Evolutionary conservation across 2,113 vertebrate genomes (phyloP).

Genomic region (Poeciliopsis occidentalis): DNA sequence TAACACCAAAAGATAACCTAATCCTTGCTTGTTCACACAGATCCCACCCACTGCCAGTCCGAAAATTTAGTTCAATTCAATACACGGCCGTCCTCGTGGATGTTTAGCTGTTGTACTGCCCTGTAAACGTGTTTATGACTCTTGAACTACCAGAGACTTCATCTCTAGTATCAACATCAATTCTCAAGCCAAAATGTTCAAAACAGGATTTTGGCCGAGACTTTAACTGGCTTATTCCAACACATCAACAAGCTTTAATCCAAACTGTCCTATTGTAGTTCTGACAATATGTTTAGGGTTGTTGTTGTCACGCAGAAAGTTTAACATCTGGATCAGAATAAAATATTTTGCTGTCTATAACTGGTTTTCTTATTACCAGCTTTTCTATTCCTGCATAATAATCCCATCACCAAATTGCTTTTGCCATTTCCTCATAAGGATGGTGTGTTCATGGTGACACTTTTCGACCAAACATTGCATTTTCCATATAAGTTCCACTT

Average conservation of each 20-base stretch:
- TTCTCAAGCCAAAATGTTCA: background rate
- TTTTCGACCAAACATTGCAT: background rate
- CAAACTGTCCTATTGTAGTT: background rate
- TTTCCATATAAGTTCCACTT: background rate
- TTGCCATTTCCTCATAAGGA: background rate
- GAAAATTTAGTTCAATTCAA: constrained; percentile 40
- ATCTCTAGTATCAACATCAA: background rate
- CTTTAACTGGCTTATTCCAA: constrained; percentile 33
- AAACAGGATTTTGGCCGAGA: constrained; percentile 37
- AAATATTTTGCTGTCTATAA: background rate
- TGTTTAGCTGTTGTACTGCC: constrained; percentile 5
- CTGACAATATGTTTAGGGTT: too few species aligned
- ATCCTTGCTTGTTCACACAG: constrained; percentile 38
- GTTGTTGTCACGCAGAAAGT: too few species aligned
- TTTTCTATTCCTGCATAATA: background rate
- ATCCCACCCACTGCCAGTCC: constrained; percentile 9
- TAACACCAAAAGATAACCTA: constrained; percentile 53
- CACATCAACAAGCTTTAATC: background rate
- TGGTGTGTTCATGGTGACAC: background rate
- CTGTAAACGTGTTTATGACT: background rate
- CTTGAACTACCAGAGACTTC: too few species aligned
- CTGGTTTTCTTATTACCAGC: too few species aligned
- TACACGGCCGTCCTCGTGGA: constrained; percentile 16
- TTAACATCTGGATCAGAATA: too few species aligned
- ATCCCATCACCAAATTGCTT: background rate